Percentiles rank a stretch among this genome's conserved stretches.
Conservation (phyloP, 2,888 invertebrate species). For the Callimorpha dominula region DNA sequence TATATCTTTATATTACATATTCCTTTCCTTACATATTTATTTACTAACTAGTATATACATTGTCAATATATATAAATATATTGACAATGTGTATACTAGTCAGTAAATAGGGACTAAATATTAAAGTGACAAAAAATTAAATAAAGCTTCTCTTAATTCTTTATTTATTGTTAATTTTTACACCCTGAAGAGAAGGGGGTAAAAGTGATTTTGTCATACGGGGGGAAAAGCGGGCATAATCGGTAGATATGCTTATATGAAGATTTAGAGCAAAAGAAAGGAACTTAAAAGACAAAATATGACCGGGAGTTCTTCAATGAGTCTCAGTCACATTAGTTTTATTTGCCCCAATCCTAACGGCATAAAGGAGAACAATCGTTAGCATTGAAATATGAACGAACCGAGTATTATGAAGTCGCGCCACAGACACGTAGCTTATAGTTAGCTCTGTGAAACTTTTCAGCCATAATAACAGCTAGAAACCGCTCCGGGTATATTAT, state of each 20-base stretch:
- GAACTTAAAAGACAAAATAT: not conserved
- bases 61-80: too few relatives aligned
- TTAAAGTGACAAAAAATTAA: too few relatives aligned
- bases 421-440: slow-evolving; percentile 58
- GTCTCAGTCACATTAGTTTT: not conserved
- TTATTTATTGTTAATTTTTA: too few relatives aligned
- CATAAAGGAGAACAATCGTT: not conserved
- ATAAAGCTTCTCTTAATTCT: too few relatives aligned
- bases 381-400: slow-evolving; percentile 37
- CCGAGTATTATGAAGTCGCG: slow-evolving; percentile 57
- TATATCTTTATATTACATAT: too few relatives aligned
- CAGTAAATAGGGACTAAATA: not conserved
- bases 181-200: too few relatives aligned
- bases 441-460: slow-evolving; percentile 62
- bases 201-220: not conserved
- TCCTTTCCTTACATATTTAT: too few relatives aligned
- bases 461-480: slow-evolving; percentile 68
- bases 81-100: too few relatives aligned
- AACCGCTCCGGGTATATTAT: slow-evolving; percentile 53
- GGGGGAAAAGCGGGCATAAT: too few relatives aligned
- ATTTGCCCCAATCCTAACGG: not conserved
- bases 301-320: not conserved
- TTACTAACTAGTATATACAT: too few relatives aligned
- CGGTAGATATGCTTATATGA: not conserved
- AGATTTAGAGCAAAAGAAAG: not conserved